Evolutionary conservation across 30 jellyfish, hydroid and myxozoan genomes (phyloP), one percentile per base, ranked within the genome.

Genomic region (Aurelia aurita): DNA sequence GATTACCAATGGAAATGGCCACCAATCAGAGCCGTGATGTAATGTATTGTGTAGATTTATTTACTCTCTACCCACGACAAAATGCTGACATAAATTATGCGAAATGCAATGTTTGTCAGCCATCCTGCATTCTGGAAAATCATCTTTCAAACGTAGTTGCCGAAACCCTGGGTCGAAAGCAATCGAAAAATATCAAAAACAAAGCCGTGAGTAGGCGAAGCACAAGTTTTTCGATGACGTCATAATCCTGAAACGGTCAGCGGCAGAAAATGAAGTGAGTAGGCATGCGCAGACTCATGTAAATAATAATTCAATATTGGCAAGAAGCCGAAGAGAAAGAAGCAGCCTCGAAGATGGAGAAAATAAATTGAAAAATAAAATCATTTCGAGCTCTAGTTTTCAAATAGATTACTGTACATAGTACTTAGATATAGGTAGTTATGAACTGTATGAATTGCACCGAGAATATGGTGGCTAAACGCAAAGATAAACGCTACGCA

Each of bases 371-470:
- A 34, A 61, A 29, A 29, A 29, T 25, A 67, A 14, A 45, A 26
- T 3, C 29, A 67, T 18, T 14, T 16, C 75, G 23, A 26, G 62
- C 29, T 13, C 3, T 74, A 29, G 23, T 3, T 60, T 59, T 77
- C 78, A 39, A 34, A 12, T 22, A 27, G 54, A 39, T 18, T 18
- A 15, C 18, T 77, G 76, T 77, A 77, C 18, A 58, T 39, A 77
- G 13, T 32, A 29, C 47, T 51, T 29, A 61, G 27, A 28, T 32
- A 22, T 55, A 77, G 88, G 20, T 77, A 59, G 54, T 58, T 58
- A 85, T 85, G 95, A 85, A 75, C 73, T 85, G 95, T 64, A 85
- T 85, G 89, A 85, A 85, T 28, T 85, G 95, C 65, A 43, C 85
- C n/a, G 95, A 85, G 70, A 85, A 85, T 74, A 74, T 77, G 86